Base-by-base conservation (phyloP, 2,113 vertebrate species). In the Edolisoma coerulescens region DNA sequence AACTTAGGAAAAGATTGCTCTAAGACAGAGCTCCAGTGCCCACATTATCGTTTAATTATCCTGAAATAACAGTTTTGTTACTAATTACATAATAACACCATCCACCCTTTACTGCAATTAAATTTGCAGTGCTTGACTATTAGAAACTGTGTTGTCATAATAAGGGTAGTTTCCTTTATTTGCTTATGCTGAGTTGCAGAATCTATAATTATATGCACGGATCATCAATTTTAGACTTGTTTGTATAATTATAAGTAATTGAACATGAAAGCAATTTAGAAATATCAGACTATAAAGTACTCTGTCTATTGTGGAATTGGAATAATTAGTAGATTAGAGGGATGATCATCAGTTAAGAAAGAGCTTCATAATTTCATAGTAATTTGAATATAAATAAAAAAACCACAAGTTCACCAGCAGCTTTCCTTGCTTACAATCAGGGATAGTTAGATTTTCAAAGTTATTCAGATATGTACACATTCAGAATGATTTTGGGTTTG, bases 201-300 rank as follows among this genome's bases (percentile, higher is more conserved):
- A 96, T 96, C 85, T 67, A 32, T 96, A 97, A 97, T 96, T 97
- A 94, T 60, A 88, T 85, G 77, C 82, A 94, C 3, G 4, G 80
- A 92, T 97, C 86, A 96, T 97, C 95, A 79, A 45, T 96, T 97
- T 96, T 85, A 90, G 84, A 87, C 94, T 97, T 97, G 89, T 96
- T 97, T 98, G 93, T 96, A 54, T 97, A 97, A 97, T 98, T 96
- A 94, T 56, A 92, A 95, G 93, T 98, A 97, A 97, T 91, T 95
- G 93, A 97, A 97, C 92, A 83, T 90, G 89, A 94, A 93, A 91
- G 74, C 82, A 78, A 91, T 93, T 97, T 97, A 16, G 49, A 84
- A 97, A 68, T 97, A 93, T 73, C 59, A 90, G 37, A 95, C 79
- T 91, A 54, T 89, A 90, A 91, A 91, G 54, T 88, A 81, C 56